These are phyloP conservation scores for Cetonia aurata DNA, from an alignment of 2,888 invertebrate genomes.

Conservation along the genomic window DNA sequence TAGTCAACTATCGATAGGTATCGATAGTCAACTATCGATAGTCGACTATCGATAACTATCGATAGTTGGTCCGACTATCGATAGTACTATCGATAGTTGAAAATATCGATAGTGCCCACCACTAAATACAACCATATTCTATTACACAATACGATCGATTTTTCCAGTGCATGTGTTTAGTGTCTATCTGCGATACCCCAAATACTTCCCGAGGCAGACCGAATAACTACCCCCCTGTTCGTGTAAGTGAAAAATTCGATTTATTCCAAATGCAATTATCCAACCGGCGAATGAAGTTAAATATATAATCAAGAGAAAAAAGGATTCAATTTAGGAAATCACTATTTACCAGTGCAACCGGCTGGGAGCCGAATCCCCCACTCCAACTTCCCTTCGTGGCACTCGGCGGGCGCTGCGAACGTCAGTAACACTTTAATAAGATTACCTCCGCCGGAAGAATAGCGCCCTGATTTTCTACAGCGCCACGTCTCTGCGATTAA, in stretches of 20 bases:
- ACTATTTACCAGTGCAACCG: conserved; percentile 22
- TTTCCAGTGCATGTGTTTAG: no score
- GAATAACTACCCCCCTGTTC: no score
- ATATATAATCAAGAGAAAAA: conserved; percentile 38
- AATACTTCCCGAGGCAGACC: no score
- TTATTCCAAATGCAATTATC: conserved; percentile 33
- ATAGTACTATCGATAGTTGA: no score
- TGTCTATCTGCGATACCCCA: no score
- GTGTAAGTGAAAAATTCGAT: conserved; percentile 39
- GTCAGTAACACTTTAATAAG: conserved; percentile 52
- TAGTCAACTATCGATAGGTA: no score
- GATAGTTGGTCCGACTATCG: no score
- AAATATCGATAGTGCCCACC: no score
- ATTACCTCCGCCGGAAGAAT: conserved; percentile 53
- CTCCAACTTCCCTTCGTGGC: conserved; percentile 26
- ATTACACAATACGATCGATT: no score
- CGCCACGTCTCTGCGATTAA: conserved; percentile 47
- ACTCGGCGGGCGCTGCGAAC: conserved; percentile 39
- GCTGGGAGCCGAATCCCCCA: neutral
- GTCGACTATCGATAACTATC: no score
- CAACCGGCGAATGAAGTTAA: conserved; percentile 32
- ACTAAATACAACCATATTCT: no score
- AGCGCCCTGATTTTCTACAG: conserved; percentile 55
- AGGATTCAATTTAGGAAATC: conserved; percentile 40
- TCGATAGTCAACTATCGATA: no score